Percentiles rank a stretch among this genome's conserved stretches.
These are phyloP conservation scores for Sarcophaga rosellei DNA, from an alignment of 2,888 invertebrate genomes.

Conservation along the genomic window DNA sequence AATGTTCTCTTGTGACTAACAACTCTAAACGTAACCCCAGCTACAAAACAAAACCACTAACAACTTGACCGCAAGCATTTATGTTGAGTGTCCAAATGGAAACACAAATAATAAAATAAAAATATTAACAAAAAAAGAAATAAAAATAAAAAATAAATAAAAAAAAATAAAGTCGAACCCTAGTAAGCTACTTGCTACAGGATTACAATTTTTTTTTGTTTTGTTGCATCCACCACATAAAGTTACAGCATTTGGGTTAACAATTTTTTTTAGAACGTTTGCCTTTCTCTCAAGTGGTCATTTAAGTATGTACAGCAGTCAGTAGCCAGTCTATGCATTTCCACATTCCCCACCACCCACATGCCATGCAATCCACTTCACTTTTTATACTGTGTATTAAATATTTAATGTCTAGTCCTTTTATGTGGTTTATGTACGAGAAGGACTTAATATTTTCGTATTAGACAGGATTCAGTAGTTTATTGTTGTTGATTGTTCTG, in stretches of 20 bases:
- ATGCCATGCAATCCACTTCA: too few relatives aligned
- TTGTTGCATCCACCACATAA: neutral
- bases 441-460: neutral
- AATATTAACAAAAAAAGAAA: neutral
- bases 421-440: neutral
- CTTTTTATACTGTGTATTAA: neutral
- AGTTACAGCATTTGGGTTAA: neutral
- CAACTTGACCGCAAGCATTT: slow-evolving; percentile 55
- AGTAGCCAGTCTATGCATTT: neutral
- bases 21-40: slow-evolving; percentile 15
- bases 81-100: slow-evolving; percentile 11
- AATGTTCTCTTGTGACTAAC: neutral
- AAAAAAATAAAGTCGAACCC: neutral
- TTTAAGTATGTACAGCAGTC: neutral
- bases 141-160: too few relatives aligned
- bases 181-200: slow-evolving; percentile 17
- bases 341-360: neutral
- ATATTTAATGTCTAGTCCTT: neutral
- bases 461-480: neutral
- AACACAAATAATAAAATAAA: too few relatives aligned
- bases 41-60: slow-evolving; percentile 42
- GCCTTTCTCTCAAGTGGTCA: neutral
- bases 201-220: slow-evolving; percentile 9
- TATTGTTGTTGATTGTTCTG: neutral
- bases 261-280: neutral